Evolutionary conservation across 64 coral and sea anemone species (phyloP), one percentile per base, ranked within the genome.

Genomic region (Montipora capricornis): DNA sequence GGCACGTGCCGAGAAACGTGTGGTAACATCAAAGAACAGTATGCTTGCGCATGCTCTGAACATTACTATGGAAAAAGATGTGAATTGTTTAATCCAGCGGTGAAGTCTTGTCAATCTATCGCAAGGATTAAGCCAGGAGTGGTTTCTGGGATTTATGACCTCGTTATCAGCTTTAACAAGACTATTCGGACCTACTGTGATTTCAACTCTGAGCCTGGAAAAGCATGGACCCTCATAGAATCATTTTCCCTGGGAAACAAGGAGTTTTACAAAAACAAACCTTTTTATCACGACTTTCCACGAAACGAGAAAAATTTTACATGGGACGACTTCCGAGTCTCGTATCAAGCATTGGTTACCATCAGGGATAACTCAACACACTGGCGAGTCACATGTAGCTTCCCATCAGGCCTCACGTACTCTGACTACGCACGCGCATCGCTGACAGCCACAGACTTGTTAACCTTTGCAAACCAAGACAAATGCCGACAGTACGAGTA

Each of bases 141-240:
- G 2, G 16, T 20, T 47, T 71, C 82, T 11, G 90, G 90, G 3
- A 51, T 83, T 16, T 92, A 92, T 20, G 1, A 44, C n/a, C 64
- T 92, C 19, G 2, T 0, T 17, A 24, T 53, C 6, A 77, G 50
- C 52, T 9, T 45, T 47, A 84, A 74, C 44, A 69, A 83, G 5
- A 62, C 44, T 4, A 11, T 75, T 4, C 70, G 52, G 8, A 70
- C 53, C 15, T 92, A 83, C 17, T 92, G 90, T 57, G 90, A 71
- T 20, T 76, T 92, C 53, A 66, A 53, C 10, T 73, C 50, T 17
- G 67, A 69, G 19, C 11, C 22, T 24, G 44, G 69, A 12, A 73
- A 92, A 64, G 80, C 73, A 3, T 92, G 90, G 90, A 92, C 90
- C 7, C 81, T 92, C 0, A 92, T 92, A 16, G 90, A 92, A 26